Conservation (phyloP, 2,888 invertebrate species). For the Drosophila siamana region DNA sequence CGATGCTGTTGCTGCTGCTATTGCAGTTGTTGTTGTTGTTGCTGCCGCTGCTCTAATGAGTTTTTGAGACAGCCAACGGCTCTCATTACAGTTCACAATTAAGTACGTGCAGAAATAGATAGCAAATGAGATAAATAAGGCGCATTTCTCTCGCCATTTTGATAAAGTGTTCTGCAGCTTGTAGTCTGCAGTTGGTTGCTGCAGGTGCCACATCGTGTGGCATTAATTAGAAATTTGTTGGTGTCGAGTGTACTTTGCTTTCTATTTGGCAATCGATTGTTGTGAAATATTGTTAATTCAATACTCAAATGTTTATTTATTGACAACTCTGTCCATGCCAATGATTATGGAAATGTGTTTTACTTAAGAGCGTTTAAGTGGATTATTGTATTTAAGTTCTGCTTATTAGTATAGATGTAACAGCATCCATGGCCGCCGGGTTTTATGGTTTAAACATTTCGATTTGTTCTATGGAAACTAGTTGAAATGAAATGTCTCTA, state of each 20-base stretch:
- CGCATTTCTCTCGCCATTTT: slow-evolving; percentile 44
- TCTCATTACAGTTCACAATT: slow-evolving; percentile 13
- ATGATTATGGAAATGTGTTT: neutral
- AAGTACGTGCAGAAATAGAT: slow-evolving; percentile 3
- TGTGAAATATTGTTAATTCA: neutral
- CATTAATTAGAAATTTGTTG: slow-evolving; percentile 11
- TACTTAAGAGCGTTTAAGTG: neutral
- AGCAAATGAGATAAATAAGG: slow-evolving; percentile 24
- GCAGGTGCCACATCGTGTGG: slow-evolving; percentile 10
- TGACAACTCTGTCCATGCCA: neutral
- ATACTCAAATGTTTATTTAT: neutral
- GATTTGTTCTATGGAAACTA: too few relatives aligned
- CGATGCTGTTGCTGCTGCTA: neutral
- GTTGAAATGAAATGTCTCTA: too few relatives aligned
- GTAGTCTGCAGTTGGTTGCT: neutral
- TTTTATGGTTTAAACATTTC: too few relatives aligned
- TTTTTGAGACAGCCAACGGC: slow-evolving; percentile 44
- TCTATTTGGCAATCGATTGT: neutral
- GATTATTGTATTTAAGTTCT: neutral
- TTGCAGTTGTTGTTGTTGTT: too few relatives aligned
- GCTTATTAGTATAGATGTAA: neutral
- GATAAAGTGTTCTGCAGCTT: slow-evolving; percentile 47
- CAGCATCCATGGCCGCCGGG: neutral
- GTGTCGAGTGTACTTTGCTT: neutral
- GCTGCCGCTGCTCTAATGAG: slow-evolving; percentile 57